phyloP scores from a whole-genome alignment of 2,797 vertebrate genomes.

The Trematomus bernacchii region DNA sequence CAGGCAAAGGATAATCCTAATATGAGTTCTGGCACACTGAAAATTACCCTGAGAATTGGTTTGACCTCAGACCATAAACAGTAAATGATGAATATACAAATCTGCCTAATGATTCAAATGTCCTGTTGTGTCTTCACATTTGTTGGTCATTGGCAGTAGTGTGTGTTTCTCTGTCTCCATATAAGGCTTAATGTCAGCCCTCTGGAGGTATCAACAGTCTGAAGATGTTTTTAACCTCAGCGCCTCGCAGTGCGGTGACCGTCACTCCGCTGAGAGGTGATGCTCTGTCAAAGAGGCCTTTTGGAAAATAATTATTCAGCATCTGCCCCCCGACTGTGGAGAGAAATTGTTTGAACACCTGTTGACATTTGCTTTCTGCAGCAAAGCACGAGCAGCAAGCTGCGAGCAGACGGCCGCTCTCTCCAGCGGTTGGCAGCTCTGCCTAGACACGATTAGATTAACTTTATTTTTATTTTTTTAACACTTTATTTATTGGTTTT shows the following conservation, averaged over 20 bases:
- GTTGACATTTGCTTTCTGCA: slow-evolving; percentile 27
- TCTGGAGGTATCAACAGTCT: background rate
- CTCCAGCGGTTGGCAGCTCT: slow-evolving; percentile 38
- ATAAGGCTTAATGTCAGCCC: slow-evolving; percentile 33
- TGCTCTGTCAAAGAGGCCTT: slow-evolving; percentile 15
- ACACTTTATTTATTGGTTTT: no score
- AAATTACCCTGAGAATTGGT: slow-evolving; percentile 30
- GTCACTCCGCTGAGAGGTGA: slow-evolving; percentile 11
- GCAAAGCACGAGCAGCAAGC: background rate
- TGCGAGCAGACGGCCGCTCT: slow-evolving; percentile 21
- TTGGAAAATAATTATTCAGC: slow-evolving; percentile 4
- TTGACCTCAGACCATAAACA: slow-evolving; percentile 21
- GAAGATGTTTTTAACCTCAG: slow-evolving; percentile 24
- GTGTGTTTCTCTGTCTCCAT: slow-evolving; percentile 3
- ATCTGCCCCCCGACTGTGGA: slow-evolving; percentile 18
- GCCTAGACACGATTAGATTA: background rate
- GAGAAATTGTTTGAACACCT: slow-evolving; percentile 48
- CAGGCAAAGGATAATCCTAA: no score
- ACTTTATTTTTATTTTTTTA: no score
- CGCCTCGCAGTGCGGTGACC: background rate
- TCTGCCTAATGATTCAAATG: slow-evolving; percentile 12
- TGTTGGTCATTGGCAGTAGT: slow-evolving; percentile 11
- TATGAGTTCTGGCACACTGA: background rate
- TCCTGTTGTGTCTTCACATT: slow-evolving; percentile 11
- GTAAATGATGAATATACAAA: slow-evolving; percentile 24